These are phyloP conservation scores for Rhamnusium bicolor DNA, from an alignment of 2,888 invertebrate species.

Conservation along the genomic window DNA sequence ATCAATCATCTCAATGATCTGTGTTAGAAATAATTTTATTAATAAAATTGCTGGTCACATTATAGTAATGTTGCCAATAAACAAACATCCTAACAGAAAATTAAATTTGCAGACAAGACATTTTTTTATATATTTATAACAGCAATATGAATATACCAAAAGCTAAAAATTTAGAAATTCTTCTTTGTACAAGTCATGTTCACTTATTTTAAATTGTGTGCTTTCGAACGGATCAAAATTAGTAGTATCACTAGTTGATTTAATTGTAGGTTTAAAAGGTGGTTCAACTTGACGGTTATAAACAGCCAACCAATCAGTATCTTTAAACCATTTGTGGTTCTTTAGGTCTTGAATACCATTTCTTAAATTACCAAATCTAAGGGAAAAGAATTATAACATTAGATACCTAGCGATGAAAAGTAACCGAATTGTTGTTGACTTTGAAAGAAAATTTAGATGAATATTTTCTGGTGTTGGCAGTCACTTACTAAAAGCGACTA, in stretches of 20 bases:
- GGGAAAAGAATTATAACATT: conserved; percentile 35
- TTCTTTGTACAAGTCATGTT: conserved; percentile 73
- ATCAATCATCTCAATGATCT: too few relatives aligned
- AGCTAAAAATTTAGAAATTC: conserved; percentile 81
- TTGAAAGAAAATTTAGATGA: too few relatives aligned
- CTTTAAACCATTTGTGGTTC: conserved; percentile 89
- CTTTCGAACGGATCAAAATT: conserved; percentile 77
- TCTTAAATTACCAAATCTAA: conserved; percentile 87
- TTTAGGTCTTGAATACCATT: conserved; percentile 92
- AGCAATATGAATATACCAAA: conserved; percentile 38
- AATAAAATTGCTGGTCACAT: too few relatives aligned
- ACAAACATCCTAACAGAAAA: too few relatives aligned
- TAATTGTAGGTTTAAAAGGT: conserved; percentile 76
- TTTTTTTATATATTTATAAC: background rate
- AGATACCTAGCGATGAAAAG: too few relatives aligned
- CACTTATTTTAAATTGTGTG: conserved; percentile 69
- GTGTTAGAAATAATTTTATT: too few relatives aligned
- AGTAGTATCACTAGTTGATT: conserved; percentile 77
- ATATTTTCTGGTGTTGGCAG: too few relatives aligned
- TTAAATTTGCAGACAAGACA: too few relatives aligned
- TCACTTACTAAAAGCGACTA: too few relatives aligned
- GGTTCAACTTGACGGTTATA: conserved; percentile 81
- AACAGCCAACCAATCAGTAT: conserved; percentile 87
- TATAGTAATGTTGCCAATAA: too few relatives aligned
- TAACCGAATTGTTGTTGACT: too few relatives aligned